These are phyloP conservation scores for Hypselothyrea guttata DNA, from an alignment of 2,888 invertebrate genomes.

Conservation along the genomic window DNA sequence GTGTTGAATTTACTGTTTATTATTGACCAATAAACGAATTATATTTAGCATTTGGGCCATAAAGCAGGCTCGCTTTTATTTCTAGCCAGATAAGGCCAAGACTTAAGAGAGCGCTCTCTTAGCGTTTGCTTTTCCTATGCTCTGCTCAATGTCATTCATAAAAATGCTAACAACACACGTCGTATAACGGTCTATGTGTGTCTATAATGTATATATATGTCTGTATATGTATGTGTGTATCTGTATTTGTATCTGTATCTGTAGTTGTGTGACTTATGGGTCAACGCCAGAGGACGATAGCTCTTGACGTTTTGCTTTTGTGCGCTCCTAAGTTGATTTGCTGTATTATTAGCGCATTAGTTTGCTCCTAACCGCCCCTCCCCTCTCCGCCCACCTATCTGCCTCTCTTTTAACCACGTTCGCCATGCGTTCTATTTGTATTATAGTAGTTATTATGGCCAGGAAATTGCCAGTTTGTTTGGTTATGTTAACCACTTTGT, in stretches of 20 bases:
- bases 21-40: constrained; percentile 34
- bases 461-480: constrained; percentile 54
- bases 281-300: constrained; percentile 61
- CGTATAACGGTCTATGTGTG: too few relatives aligned
- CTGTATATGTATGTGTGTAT: too few relatives aligned
- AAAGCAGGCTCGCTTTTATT: constrained; percentile 17
- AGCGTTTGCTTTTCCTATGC: constrained; percentile 10
- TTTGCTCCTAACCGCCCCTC: constrained; percentile 21
- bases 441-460: constrained; percentile 16
- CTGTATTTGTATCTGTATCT: too few relatives aligned
- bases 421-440: too few relatives aligned
- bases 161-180: constrained; percentile 51
- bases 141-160: constrained; percentile 71
- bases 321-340: constrained; percentile 53
- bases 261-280: constrained; percentile 54
- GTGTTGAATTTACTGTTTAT: constrained; percentile 41
- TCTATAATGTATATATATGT: too few relatives aligned
- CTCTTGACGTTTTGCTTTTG: constrained; percentile 32
- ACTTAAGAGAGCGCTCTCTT: not conserved
- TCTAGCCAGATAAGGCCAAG: constrained; percentile 7
- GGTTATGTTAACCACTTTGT: constrained; percentile 23
- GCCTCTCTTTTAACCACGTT: too few relatives aligned
- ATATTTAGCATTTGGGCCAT: constrained; percentile 28
- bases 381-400: not conserved
- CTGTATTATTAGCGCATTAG: constrained; percentile 59